Percentiles rank a stretch among this genome's conserved stretches.
phyloP scores from a whole-genome alignment of 2,113 vertebrate species.

The Ranitomeya variabilis region DNA sequence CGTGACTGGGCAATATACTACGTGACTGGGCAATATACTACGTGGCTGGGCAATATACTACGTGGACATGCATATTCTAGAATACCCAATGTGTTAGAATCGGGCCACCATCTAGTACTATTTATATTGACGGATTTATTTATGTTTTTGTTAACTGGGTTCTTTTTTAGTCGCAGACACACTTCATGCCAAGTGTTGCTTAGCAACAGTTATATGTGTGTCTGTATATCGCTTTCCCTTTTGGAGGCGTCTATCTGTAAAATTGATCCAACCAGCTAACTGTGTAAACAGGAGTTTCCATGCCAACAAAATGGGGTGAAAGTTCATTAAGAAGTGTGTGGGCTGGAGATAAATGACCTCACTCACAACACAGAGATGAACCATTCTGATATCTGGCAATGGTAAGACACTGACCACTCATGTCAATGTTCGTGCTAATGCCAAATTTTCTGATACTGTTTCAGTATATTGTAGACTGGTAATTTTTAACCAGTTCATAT shows the following conservation, averaged over 20 bases:
- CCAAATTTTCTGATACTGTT: background rate
- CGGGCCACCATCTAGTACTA: too few species aligned
- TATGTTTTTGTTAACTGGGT: conserved; percentile 37
- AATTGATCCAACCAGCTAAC: conserved; percentile 60
- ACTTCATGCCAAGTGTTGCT: conserved; percentile 44
- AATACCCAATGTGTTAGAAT: too few species aligned
- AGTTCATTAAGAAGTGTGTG: conserved; percentile 51
- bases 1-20: too few species aligned
- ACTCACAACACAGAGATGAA: conserved; percentile 28
- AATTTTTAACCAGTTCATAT: background rate
- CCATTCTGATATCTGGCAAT: background rate
- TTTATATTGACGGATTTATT: conserved; percentile 2
- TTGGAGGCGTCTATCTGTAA: conserved; percentile 48
- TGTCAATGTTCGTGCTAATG: background rate
- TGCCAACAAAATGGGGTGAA: conserved; percentile 51
- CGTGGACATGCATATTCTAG: too few species aligned
- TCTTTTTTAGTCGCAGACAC: background rate
- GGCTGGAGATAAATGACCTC: conserved; percentile 49
- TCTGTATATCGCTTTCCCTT: conserved; percentile 50
- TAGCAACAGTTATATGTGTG: conserved; percentile 57
- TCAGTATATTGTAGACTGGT: background rate
- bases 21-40: too few species aligned
- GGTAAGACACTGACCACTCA: background rate
- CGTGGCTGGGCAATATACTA: too few species aligned
- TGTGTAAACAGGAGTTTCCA: conserved; percentile 60